Base-by-base conservation (phyloP, 2,113 vertebrate species). In the Odontophorus gujanensis region DNA sequence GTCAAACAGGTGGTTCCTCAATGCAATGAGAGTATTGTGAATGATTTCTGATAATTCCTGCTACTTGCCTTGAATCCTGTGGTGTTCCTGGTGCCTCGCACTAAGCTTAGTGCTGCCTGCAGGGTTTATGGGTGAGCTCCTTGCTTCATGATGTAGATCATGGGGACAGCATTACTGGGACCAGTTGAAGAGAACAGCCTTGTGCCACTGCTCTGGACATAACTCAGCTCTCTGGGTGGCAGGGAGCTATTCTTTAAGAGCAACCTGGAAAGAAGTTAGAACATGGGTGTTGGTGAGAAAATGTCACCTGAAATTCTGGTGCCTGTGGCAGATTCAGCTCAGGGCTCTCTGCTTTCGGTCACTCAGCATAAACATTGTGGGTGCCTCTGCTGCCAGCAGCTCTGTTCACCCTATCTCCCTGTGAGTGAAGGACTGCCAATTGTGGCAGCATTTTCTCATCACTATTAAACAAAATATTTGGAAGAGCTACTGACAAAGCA, bases 311-410 rank as follows among this genome's bases (percentile, higher is more conserved):
- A 17, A 24, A 13, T 50, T 25, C 25, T 14, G 6, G 51, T 2
- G 16, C 4, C 1, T 0, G 3, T n/a, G 26, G 30, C 4, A 6
- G 13, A 26, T 55, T 38, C 48, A 42, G 53, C 59, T 43, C 22
- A 30, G 80, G 69, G 38, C 11, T 4, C 0, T 2, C 40, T 18
- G 57, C 50, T 58, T 8, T 16, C 4, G 28, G 17, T 53, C 45
- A 11, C 20, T 1, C 38, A 21, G 63, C 22, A 0, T 4, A 4
- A 8, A 26, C 19, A 34, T 43, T 65, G 9, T 5, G 18, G 40
- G 22, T 34, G 11, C 24, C 24, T 28, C 11, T 51, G 51, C 53
- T 8, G 25, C 55, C 36, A 3, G 28, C 5, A 3, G 3, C 45
- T 38, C 45, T 71, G 9, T 8, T 53, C 12, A 25, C 12, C 48